Evolutionary conservation across 2,113 vertebrate species (phyloP), one percentile per base, ranked within the genome.

Genomic region (Arizona elegans): DNA sequence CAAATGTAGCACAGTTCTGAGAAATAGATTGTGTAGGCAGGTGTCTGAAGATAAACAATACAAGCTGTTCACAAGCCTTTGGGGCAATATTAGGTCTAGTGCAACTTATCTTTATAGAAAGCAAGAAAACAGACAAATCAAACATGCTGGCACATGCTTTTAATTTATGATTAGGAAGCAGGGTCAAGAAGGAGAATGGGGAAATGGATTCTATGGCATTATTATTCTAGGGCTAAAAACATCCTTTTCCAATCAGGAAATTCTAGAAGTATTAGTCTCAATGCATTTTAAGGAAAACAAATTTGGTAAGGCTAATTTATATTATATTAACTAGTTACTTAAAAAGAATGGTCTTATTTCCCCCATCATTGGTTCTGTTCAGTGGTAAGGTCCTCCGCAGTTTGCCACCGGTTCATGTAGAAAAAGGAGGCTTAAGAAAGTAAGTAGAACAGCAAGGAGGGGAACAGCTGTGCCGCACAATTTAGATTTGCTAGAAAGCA

Each of bases 21-120:
- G 17, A 21, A 92, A 75, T 75, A 89, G 70, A 93, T 58, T 23
- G 24, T 55, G 86, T 38, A 95, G 90, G 65, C 55, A 95, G 94
- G 93, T 91, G 59, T 94, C 95, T 92, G 92, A 91, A 94, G 90
- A 93, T 92, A 94, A 93, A 94, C 92, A 53, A 93, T 91, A 93
- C 95, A 95, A 90, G 88, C 93, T 94, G 93, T 87, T 96, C 85
- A 26, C 52, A 93, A 95, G 87, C 59, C 94, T 93, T 75, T 90
- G 94, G 75, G 92, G 93, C 93, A 55, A 90, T 86, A 93, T 85
- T 87, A 91, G 62, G 89, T 91, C 85, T 86, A 87, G 23, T 59
- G 89, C 26, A 91, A 86, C 92, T 92, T 94, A 94, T 93, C 92
- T 94, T 91, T 94, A 91, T 55, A 87, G 43, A 89, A 87, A 93